A percentile compares a stretch with the other conserved stretches of the same genome.
These are phyloP conservation scores for Nezara viridula DNA, from an alignment of 2,888 invertebrate species.

Conservation along the genomic window DNA sequence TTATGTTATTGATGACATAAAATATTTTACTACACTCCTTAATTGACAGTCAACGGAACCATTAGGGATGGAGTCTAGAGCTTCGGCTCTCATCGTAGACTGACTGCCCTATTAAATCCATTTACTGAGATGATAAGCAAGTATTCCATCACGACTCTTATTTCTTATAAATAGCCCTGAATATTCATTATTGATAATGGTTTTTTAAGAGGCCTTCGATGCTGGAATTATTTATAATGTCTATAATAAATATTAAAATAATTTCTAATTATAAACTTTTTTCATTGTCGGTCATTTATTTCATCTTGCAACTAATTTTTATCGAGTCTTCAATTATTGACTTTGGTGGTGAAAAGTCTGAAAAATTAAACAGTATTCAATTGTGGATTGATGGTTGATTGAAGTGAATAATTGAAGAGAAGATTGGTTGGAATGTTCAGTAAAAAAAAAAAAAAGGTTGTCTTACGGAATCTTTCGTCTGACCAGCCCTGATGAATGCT, in stretches of 20 bases:
- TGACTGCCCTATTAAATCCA: constrained; percentile 28
- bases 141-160: constrained; percentile 42
- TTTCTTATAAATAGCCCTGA: constrained; percentile 17
- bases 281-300: neutral
- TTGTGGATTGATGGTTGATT: too few relatives aligned
- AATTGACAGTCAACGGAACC: neutral
- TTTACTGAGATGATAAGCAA: constrained; percentile 43
- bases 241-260: constrained; percentile 11
- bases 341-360: too few relatives aligned
- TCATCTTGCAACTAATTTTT: neutral
- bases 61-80: neutral
- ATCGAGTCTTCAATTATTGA: neutral
- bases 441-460: too few relatives aligned
- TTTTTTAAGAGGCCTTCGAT: neutral
- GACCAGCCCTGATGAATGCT: too few relatives aligned
- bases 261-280: neutral
- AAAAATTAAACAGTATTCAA: too few relatives aligned
- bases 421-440: too few relatives aligned
- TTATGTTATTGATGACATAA: constrained; percentile 15
- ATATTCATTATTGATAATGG: constrained; percentile 24
- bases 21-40: neutral
- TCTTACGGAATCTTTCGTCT: too few relatives aligned
- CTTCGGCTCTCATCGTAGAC: neutral
- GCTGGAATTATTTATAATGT: constrained; percentile 12
- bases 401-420: too few relatives aligned